Evolutionary conservation across 2,113 vertebrate genomes (phyloP).

Genomic region (Reinhardtius hippoglossoides): DNA sequence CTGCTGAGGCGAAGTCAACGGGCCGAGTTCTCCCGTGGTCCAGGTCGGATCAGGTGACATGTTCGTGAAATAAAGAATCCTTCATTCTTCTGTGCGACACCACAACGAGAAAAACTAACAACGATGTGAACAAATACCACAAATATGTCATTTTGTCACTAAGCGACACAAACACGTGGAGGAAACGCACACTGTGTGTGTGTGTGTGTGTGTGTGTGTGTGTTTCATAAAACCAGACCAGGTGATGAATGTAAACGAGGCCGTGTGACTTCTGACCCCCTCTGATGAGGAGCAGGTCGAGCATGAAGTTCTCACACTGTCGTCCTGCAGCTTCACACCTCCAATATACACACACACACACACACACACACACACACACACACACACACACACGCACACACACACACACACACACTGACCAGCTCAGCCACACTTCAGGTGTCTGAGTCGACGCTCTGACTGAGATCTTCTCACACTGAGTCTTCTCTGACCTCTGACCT

Average conservation of each 20-base stretch:
- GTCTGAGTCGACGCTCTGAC: no score
- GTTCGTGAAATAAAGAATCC: not conserved
- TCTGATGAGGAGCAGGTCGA: slow-evolving; percentile 35
- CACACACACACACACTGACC: not conserved
- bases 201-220: no score
- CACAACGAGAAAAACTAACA: no score
- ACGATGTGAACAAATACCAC: not conserved
- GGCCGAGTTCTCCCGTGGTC: no score
- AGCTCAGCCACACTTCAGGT: not conserved
- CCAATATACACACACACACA: slow-evolving; percentile 9
- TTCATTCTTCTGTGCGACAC: no score
- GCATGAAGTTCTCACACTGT: slow-evolving; percentile 64
- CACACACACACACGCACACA: no score
- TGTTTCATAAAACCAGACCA: slow-evolving; percentile 1
- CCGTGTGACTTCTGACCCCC: slow-evolving; percentile 51
- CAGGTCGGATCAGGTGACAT: no score
- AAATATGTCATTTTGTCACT: no score
- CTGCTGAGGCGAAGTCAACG: not conserved
- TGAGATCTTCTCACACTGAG: no score
- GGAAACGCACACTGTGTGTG: no score
- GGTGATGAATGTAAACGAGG: slow-evolving; percentile 39
- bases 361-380: not conserved
- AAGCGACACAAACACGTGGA: not conserved
- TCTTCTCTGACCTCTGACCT: no score
- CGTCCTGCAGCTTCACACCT: slow-evolving; percentile 61